Evolutionary conservation across 2,888 invertebrate genomes (phyloP), one percentile per base, ranked within the genome.

Genomic region (Tupiocoris notatus): DNA sequence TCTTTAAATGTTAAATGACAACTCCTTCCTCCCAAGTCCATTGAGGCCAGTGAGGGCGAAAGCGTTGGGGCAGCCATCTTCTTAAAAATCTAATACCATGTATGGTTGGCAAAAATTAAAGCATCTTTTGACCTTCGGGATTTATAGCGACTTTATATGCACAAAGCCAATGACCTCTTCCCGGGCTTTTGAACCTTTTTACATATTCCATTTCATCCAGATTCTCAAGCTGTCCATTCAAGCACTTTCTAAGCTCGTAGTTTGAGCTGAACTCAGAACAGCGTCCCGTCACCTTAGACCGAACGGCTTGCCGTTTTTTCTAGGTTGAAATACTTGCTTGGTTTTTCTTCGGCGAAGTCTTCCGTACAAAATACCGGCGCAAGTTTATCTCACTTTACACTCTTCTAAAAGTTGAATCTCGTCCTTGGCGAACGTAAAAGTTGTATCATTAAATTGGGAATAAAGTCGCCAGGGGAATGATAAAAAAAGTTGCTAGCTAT

Each of bases 381-480:
- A 39, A 39, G 39, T 39, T 39, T 39, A 39, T 39, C 39, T 39
- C 39, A 12, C 39, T 39, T 39, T 39, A 39, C 39, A 39, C 39
- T 39, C 39, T 39, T 39, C 39, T 39, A 3, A 39, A 39, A 39
- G 39, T 39, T 39, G 39, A 39, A 39, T 39, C 39, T 39, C 12
- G 39, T 3, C 39, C 39, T 12, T 39, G 39, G 39, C 39, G 39
- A 39, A 39, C 39, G 39, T 7, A 39, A 65, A 65, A 65, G 65
- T 65, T 65, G 2, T 20, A 25, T 18, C 65, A 65, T 65, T 65
- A 65, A 65, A 65, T 65, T 39, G 24, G 18, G 39, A 2, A 39
- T 65, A 6, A 65, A 65, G 17, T 65, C 39, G 39, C 25, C n/a
- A 25, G 39, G 39, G 39, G 25, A 65, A 65, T 65, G 17, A 39